Evolutionary conservation across 2,113 vertebrate genomes (phyloP), one percentile per base, ranked within the genome.

Genomic region (Pelusios castaneus): DNA sequence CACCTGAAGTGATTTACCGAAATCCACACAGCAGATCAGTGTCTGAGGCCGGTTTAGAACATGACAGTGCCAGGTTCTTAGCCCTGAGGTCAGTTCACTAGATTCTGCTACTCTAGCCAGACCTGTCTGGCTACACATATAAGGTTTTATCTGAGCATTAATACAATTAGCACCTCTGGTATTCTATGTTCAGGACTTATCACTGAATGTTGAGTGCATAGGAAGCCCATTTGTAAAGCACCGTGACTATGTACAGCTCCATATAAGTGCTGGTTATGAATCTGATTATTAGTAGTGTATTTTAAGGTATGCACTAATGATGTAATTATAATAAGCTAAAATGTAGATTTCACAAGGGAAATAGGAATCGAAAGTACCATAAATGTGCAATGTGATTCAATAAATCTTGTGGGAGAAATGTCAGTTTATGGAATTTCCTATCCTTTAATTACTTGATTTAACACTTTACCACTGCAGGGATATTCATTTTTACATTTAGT

Each of bases 121-220:
- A 52, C 51, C 12, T 17, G 51, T 52, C 51, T 52, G 51, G 4
- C 51, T 52, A 52, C 51, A 17, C 51, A 52, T 14, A 52, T 52
- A 17, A 49, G 51, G 51, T 52, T 52, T 52, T 17, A 52, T 97
- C 83, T 94, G 94, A 95, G 94, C 96, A 94, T 96, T 96, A 88
- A 58, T 70, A 84, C 83, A 93, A 93, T 90, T 89, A 92, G 96
- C 95, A 97, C 96, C 96, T 96, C 87, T 95, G 76, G 54, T 94
- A 78, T 90, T 93, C 93, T 97, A 96, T 96, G 92, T 95, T 95
- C 75, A 91, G 85, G 89, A 96, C 94, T 95, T 95, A 92, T 89
- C 89, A 93, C 94, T 96, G 93, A 95, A 95, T 94, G 94, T 93
- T 91, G 75, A 93, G 81, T 89, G 93, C 2, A 22, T 92, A 58